Conservation (phyloP, 2,113 vertebrate species). For the Bagarius yarrelli region DNA sequence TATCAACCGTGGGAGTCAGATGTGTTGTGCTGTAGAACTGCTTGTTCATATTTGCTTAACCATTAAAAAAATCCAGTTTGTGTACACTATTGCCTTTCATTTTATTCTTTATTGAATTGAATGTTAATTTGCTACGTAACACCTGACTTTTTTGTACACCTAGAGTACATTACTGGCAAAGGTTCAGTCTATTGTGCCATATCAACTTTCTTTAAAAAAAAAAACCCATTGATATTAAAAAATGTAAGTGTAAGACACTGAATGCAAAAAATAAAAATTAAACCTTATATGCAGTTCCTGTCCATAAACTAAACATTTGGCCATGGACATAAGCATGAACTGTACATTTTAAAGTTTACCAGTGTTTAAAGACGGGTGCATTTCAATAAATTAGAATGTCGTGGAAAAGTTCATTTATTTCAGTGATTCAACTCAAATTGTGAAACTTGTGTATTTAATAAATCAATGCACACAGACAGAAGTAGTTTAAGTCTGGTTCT, state of each 20-base stretch:
- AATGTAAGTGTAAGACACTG: not conserved
- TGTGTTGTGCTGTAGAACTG: not conserved
- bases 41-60: not conserved
- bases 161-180: not conserved
- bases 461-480: no score
- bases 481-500: no score
- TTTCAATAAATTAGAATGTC: no score
- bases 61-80: not conserved
- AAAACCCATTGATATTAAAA: not conserved
- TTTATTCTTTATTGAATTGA: not conserved
- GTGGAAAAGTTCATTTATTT: no score
- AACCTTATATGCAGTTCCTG: not conserved
- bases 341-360: no score
- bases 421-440: no score
- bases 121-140: not conserved
- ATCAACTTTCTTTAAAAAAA: no score
- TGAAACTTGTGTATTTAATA: no score
- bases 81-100: not conserved
- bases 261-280: not conserved
- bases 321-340: no score
- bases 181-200: not conserved
- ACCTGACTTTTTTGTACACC: not conserved
- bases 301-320: not conserved
- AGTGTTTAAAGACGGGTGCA: no score
- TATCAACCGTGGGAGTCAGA: not conserved